Evolutionary conservation across 2,888 invertebrate species (phyloP).

Genomic region (Heliconius ethilla): DNA sequence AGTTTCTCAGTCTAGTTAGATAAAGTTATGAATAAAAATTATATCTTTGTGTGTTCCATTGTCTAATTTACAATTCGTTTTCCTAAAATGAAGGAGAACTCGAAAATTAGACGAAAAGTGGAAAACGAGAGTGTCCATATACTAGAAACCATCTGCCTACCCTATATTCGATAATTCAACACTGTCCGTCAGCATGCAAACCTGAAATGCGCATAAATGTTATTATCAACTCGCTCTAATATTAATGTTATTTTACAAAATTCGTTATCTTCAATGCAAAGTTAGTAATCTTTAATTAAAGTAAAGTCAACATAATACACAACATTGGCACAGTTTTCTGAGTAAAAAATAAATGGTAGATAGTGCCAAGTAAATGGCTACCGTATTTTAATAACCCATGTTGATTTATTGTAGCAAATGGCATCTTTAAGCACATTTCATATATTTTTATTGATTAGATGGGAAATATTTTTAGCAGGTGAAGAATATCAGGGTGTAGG

Average conservation of each 20-base stretch:
- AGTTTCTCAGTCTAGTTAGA: no score
- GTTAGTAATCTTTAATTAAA: no score
- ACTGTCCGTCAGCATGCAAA: no score
- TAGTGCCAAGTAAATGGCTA: slow-evolving; percentile 1
- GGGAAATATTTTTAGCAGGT: no score
- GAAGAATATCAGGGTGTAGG: background rate
- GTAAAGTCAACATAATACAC: background rate
- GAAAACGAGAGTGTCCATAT: background rate
- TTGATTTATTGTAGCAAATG: slow-evolving; percentile 8
- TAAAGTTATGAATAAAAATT: no score
- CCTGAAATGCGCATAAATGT: background rate
- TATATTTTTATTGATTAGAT: no score
- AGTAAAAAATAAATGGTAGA: background rate
- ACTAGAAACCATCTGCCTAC: no score
- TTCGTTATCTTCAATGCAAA: background rate
- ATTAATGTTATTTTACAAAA: slow-evolving; percentile 1
- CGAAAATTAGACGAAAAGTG: background rate
- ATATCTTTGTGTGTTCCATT: no score
- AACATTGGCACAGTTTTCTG: background rate
- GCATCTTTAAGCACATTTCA: background rate
- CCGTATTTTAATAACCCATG: background rate
- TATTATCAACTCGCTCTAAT: background rate
- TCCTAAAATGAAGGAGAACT: background rate
- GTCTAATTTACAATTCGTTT: background rate
- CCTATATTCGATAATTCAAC: no score